These are phyloP conservation scores for Sylvia atricapilla DNA, from an alignment of 2,113 vertebrate species.

Conservation along the genomic window DNA sequence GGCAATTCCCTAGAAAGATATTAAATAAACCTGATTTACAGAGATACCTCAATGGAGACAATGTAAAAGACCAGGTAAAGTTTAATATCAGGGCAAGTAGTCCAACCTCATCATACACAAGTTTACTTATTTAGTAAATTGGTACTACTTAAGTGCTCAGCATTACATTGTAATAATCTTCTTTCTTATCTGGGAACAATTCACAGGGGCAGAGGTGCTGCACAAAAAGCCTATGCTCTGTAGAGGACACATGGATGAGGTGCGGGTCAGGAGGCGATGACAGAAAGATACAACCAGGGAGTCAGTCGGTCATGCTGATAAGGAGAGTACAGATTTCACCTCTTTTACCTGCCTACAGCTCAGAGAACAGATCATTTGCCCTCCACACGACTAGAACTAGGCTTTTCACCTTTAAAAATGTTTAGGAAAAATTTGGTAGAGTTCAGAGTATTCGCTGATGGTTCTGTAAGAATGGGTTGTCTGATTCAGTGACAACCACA, in stretches of 20 bases:
- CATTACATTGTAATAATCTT: not conserved
- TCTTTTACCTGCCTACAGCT: not conserved
- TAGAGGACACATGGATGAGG: not conserved
- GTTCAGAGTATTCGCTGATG: not conserved
- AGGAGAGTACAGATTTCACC: not conserved
- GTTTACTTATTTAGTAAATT: not conserved
- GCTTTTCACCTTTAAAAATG: not conserved
- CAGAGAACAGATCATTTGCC: not conserved
- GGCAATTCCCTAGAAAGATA: not conserved
- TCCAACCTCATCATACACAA: not conserved
- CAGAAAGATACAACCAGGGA: slow-evolving; percentile 18
- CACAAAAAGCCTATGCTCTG: not conserved
- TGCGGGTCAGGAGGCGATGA: slow-evolving; percentile 36
- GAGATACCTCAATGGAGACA: not conserved
- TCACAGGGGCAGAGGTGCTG: not conserved
- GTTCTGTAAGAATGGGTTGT: not conserved
- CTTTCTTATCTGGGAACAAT: not conserved
- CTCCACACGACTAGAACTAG: not conserved
- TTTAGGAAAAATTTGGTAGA: not conserved
- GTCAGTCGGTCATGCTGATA: slow-evolving; percentile 20
- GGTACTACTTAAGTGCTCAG: not conserved
- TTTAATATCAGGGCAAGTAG: not conserved
- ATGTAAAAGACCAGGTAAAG: not conserved
- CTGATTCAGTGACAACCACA: not conserved
- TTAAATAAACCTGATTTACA: not conserved